A percentile compares a stretch with the other conserved stretches of the same genome.
Conservation (phyloP, 2,113 vertebrate genomes). For the Ifrita kowaldi region DNA sequence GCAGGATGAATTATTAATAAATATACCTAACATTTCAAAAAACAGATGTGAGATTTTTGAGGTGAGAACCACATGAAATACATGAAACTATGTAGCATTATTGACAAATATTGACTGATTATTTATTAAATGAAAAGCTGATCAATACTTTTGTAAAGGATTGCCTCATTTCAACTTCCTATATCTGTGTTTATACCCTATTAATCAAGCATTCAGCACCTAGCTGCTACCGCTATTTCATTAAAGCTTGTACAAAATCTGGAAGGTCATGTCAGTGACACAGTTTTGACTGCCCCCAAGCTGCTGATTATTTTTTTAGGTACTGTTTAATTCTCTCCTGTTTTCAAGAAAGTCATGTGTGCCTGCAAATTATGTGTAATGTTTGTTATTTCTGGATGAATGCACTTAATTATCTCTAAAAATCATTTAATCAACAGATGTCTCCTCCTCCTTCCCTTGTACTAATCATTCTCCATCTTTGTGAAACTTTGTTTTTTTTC, state of each 20-base stretch:
- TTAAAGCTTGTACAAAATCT: neutral
- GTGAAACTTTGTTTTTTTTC: neutral
- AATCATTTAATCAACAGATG: constrained; percentile 76
- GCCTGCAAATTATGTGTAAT: constrained; percentile 68
- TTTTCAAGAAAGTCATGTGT: constrained; percentile 68
- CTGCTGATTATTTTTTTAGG: constrained; percentile 61
- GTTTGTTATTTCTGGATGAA: constrained; percentile 77
- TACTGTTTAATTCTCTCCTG: constrained; percentile 62
- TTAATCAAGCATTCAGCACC: neutral
- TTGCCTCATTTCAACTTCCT: neutral
- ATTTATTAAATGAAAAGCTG: neutral
- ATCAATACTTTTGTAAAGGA: neutral
- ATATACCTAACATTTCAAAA: neutral
- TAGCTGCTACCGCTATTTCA: neutral
- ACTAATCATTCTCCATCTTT: constrained; percentile 65
- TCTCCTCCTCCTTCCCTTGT: constrained; percentile 70
- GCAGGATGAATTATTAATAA: neutral
- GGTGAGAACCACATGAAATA: neutral
- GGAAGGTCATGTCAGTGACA: constrained; percentile 45
- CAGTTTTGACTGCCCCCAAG: constrained; percentile 29
- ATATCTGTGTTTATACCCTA: neutral
- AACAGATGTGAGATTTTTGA: neutral
- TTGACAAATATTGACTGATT: neutral
- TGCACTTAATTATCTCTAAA: constrained; percentile 78
- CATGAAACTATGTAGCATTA: neutral